Base-by-base conservation (phyloP, 2,113 vertebrate species). In the Chascanopsetta lugubris region DNA sequence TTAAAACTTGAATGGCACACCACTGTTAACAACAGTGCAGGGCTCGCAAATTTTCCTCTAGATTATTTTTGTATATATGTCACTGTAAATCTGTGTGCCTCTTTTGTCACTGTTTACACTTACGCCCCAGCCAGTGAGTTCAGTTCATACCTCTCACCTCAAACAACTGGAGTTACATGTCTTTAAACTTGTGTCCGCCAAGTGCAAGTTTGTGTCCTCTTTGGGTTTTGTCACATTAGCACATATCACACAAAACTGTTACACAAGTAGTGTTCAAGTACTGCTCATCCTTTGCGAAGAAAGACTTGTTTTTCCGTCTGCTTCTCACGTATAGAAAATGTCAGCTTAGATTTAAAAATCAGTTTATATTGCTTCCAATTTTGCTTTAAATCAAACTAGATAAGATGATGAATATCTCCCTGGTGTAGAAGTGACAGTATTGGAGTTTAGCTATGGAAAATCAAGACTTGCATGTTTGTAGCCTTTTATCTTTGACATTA, bases 61-160 rank as follows among this genome's bases (percentile, higher is more conserved):
- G 48, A 63, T 58, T 38, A 18, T 63, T 77, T 69, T 67, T 73
- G 26, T 51, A 50, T 12, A 27, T 58, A 64, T 50, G 21, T 64
- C 27, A 45, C 22, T 69, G 29, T 65, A 65, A 61, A 75, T 61
- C 15, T 38, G 15, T 72, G n/a, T n/a, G n/a, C n/a, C n/a, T n/a
- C n/a, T n/a, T n/a, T n/a, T n/a, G n/a, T n/a, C n/a, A n/a, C n/a
- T n/a, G n/a, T n/a, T n/a, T n/a, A n/a, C n/a, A n/a, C n/a, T n/a
- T n/a, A n/a, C n/a, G n/a, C n/a, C n/a, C n/a, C n/a, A n/a, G n/a
- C n/a, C n/a, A n/a, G n/a, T n/a, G n/a, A n/a, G n/a, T n/a, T n/a
- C n/a, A n/a, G n/a, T n/a, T n/a, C n/a, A n/a, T n/a, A n/a, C n/a
- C n/a, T n/a, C n/a, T n/a, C n/a, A n/a, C n/a, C n/a, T n/a, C n/a